A percentile compares a stretch with the other conserved stretches of the same genome.
Conservation (phyloP, 1,140 invertebrate genomes). For the Euwallacea similis region DNA sequence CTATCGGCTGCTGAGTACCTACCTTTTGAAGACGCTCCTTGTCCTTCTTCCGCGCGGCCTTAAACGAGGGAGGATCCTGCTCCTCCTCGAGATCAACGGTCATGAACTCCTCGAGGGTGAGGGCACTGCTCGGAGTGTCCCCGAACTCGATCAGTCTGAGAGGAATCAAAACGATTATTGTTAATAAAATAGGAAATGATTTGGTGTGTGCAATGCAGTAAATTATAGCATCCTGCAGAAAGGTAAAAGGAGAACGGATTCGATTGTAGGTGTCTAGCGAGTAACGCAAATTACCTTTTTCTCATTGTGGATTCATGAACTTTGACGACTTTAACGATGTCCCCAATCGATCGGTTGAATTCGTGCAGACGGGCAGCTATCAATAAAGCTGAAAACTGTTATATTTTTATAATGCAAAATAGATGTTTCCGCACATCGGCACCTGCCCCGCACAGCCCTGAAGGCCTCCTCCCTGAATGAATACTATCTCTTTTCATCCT, state of each 20-base stretch:
- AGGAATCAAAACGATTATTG: neutral
- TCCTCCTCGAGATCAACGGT: constrained; percentile 95
- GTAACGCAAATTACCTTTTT: constrained; percentile 66
- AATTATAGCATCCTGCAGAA: too few species aligned
- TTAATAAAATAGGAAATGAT: too few species aligned
- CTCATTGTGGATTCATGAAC: constrained; percentile 92
- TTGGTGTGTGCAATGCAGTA: too few species aligned
- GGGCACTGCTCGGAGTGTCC: constrained; percentile 85
- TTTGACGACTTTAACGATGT: constrained; percentile 94
- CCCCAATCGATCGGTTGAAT: constrained; percentile 82
- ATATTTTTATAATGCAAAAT: too few species aligned
- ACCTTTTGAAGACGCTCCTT: constrained; percentile 77
- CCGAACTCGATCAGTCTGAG: constrained; percentile 89
- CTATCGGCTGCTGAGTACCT: constrained; percentile 36
- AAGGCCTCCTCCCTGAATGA: constrained; percentile 91
- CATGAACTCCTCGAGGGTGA: constrained; percentile 97
- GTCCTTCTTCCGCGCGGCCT: constrained; percentile 83
- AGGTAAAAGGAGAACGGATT: too few species aligned
- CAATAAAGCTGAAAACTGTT: constrained; percentile 73
- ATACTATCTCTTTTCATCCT: constrained; percentile 98
- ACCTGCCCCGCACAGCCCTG: constrained; percentile 96
- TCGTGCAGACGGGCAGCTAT: constrained; percentile 92
- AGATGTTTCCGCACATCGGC: constrained; percentile 31
- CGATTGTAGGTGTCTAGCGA: too few species aligned
- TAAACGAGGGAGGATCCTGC: constrained; percentile 94